A percentile compares a stretch with the other conserved stretches of the same genome.
These are phyloP conservation scores for Rhinogobius similis DNA, from an alignment of 2,113 vertebrate genomes.

Conservation along the genomic window DNA sequence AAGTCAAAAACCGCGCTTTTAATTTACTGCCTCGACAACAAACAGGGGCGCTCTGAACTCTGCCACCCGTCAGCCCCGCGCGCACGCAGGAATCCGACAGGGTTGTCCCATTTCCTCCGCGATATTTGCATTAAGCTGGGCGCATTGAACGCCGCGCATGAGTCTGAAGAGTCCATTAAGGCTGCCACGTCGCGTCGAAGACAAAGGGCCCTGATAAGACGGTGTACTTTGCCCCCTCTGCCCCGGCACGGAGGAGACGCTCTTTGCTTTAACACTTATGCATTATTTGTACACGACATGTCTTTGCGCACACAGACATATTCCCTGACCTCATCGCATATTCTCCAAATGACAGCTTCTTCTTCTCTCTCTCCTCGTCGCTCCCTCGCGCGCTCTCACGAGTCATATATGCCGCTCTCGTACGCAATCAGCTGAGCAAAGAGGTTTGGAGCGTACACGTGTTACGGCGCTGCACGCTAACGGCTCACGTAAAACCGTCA, in stretches of 20 bases:
- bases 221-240: neutral
- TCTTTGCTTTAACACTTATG: slow-evolving; percentile 6
- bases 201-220: neutral
- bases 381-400: neutral
- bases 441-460: neutral
- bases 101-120: neutral
- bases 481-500: neutral
- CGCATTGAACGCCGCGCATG: neutral
- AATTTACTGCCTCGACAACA: no score
- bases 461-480: no score
- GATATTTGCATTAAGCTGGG: neutral
- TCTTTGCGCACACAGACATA: neutral
- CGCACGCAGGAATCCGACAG: neutral
- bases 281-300: slow-evolving; percentile 7
- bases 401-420: neutral
- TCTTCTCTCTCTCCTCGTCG: neutral
- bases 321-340: slow-evolving; percentile 6
- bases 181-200: neutral
- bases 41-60: neutral
- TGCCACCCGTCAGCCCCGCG: no score
- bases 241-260: neutral
- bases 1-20: no score
- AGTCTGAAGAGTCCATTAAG: neutral
- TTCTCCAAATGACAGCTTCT: neutral
- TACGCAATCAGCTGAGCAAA: neutral